Conservation (phyloP, 2,797 vertebrate species). For the Coregonus sp. region DNA sequence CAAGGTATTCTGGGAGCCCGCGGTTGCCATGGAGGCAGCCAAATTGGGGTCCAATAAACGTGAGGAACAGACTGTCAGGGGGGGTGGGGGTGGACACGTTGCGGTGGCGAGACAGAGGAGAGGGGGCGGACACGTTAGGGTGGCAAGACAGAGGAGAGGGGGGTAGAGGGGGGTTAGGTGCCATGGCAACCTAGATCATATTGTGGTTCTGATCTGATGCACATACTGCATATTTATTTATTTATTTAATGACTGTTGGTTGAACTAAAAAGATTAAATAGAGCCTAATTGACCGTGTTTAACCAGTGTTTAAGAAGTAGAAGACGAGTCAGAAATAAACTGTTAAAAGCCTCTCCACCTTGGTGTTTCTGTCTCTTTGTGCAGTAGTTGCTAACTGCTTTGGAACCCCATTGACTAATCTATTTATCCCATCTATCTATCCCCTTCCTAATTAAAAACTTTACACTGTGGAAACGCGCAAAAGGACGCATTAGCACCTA, state of each 20-base stretch:
- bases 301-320: not conserved
- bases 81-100: conserved; percentile 11
- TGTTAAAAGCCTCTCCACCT: conserved; percentile 17
- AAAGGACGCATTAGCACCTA: conserved; percentile 60
- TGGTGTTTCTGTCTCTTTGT: conserved; percentile 14
- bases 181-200: conserved; percentile 43
- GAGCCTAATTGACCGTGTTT: too few species aligned
- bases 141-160: conserved; percentile 30
- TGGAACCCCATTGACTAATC: conserved; percentile 49
- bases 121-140: conserved; percentile 15
- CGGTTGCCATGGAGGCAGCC: conserved; percentile 80
- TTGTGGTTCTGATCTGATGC: too few species aligned
- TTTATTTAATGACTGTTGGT: too few species aligned
- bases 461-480: conserved; percentile 49
- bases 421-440: conserved; percentile 46
- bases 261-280: not conserved
- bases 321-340: conserved; percentile 21
- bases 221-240: too few species aligned
- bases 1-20: conserved; percentile 74
- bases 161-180: conserved; percentile 33
- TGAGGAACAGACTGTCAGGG: conserved; percentile 58
- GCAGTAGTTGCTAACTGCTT: conserved; percentile 44
- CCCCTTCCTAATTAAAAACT: conserved; percentile 62
- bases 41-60: conserved; percentile 76
- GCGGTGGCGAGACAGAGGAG: too few species aligned